Evolutionary conservation across 2,113 vertebrate species (phyloP), one percentile per base, ranked within the genome.

Genomic region (Megaptera novaeangliae): DNA sequence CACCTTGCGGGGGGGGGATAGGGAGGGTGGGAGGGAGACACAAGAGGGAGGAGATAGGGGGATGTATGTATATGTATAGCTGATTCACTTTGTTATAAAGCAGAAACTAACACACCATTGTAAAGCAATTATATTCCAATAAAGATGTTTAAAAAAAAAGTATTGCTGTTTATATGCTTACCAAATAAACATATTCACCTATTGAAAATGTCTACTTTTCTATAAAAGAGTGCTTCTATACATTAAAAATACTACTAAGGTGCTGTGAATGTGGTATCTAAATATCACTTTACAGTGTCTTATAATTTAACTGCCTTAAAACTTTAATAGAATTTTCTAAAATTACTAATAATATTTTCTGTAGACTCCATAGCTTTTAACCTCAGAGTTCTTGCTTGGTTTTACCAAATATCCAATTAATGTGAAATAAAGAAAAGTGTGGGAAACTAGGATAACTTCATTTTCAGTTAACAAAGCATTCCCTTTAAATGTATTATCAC

Each of bases 291-390:
- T 41, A 44, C n/a, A 74, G 17, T 82, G 17, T 88, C 36, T 92
- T 71, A 82, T 5, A 63, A 82, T 87, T 95, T 68, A 75, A 83
- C 57, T 78, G 23, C 12, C 15, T 71, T 77, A 78, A 89, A 81
- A 90, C 25, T 93, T 74, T 36, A 85, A 80, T 3, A 39, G 29
- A 74, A 64, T 61, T 80, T 92, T 89, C 8, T 52, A 95, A 88
- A 96, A 55, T 85, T 36, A 91, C 72, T 21, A 90, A 46, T 52
- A 83, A 59, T 72, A 75, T 68, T 78, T 88, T 95, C 36, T 92
- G 41, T 71, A 89, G 18, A 94, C 46, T 77, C 31, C 11, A 71
- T 3, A 91, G 31, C 5, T 86, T 78, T 83, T 52, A 91, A 91
- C 66, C 41, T 72, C 52, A 74, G 46, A 89, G 3, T 23, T 96